phyloP scores from a whole-genome alignment of 2,888 invertebrate genomes.

The Dryobota labecula region DNA sequence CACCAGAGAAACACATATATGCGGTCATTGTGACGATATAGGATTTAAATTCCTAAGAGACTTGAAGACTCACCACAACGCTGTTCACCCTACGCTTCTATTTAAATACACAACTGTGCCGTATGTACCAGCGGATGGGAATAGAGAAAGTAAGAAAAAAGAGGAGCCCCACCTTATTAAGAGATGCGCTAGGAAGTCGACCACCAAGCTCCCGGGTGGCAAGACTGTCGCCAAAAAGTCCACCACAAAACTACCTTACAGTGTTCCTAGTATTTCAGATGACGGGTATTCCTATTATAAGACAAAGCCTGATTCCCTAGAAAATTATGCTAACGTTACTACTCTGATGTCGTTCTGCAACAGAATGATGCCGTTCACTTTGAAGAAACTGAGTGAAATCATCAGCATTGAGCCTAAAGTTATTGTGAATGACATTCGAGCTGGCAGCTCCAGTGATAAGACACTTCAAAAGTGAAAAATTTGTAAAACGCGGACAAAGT shows the following conservation, averaged over 20 bases:
- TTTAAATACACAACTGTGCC: conserved; percentile 66
- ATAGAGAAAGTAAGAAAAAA: conserved; percentile 60
- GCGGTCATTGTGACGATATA: conserved; percentile 70
- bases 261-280: conserved; percentile 43
- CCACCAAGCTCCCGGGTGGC: conserved; percentile 76
- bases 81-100: conserved; percentile 66
- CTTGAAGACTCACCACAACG: conserved; percentile 72
- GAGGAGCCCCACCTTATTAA: conserved; percentile 58
- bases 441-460: conserved; percentile 45
- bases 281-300: conserved; percentile 88
- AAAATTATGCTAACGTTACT: conserved; percentile 83
- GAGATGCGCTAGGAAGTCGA: conserved; percentile 79
- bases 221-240: conserved; percentile 85
- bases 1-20: conserved; percentile 67
- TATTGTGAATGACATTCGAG: conserved; percentile 78
- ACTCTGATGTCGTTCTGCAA: conserved; percentile 89
- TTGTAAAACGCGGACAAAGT: conserved; percentile 36
- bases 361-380: conserved; percentile 83
- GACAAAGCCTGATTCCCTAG: conserved; percentile 76
- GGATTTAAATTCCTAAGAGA: conserved; percentile 72
- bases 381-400: conserved; percentile 87
- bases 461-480: conserved; percentile 34
- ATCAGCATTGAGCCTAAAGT: conserved; percentile 89
- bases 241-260: conserved; percentile 83
- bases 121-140: conserved; percentile 29